These are phyloP conservation scores for Carassius gibelio DNA, from an alignment of 2,113 vertebrate genomes.

Conservation along the genomic window DNA sequence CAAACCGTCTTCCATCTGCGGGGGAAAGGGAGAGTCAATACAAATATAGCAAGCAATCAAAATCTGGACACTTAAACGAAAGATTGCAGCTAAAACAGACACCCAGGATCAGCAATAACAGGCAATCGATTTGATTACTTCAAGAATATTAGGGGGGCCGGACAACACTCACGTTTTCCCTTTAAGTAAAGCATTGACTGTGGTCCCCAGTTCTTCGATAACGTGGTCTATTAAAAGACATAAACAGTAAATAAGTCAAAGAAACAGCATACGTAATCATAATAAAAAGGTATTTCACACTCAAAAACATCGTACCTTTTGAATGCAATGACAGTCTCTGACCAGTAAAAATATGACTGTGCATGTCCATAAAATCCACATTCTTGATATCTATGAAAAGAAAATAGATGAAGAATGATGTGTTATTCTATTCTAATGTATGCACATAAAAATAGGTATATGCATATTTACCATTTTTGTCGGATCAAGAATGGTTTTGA, in stretches of 20 bases:
- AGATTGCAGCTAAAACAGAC: background rate
- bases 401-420: background rate
- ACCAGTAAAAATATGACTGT: conserved; percentile 63
- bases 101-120: background rate
- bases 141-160: background rate
- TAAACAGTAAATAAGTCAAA: background rate
- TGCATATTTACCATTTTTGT: conserved; percentile 56
- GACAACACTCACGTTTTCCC: conserved; percentile 74
- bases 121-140: background rate
- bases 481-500: background rate
- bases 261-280: background rate
- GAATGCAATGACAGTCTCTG: conserved; percentile 57
- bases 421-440: background rate
- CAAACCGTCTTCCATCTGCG: conserved; percentile 74
- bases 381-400: conserved; percentile 58
- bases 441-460: background rate
- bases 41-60: background rate
- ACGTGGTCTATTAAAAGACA: conserved; percentile 51
- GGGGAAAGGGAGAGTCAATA: background rate
- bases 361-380: conserved; percentile 62
- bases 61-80: background rate
- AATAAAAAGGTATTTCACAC: background rate
- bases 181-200: conserved; percentile 81
- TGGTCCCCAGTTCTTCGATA: conserved; percentile 74
- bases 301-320: conserved; percentile 67